Base-by-base conservation (phyloP, 2,113 vertebrate genomes). In the Azemiops feae region DNA sequence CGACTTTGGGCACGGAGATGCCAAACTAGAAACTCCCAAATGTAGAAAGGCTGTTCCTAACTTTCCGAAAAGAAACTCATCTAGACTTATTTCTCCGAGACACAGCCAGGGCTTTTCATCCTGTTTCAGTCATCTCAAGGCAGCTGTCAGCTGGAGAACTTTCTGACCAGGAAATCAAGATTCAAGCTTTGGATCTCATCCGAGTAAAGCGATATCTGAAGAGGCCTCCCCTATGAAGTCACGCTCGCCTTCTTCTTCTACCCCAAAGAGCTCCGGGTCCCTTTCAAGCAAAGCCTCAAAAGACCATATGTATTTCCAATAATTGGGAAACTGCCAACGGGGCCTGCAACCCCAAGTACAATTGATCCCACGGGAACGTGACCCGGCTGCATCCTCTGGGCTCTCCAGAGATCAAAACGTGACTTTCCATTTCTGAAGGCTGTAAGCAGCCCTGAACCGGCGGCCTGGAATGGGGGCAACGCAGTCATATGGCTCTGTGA, bases 301-400 rank as follows among this genome's bases (percentile, higher is more conserved):
- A 92, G 0, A 58, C 52, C n/a, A 55, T 5, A 60, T 91, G 12
- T 58, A 53, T 1, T 34, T 34, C 64, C 14, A 52, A 92, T 3
- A 91, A 39, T 55, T 95, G 88, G 92, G 18, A 22, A 87, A 23
- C 30, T n/a, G 91, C 94, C 22, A 54, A 30, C 94, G 88, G 93
- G 30, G 34, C 60, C 27, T 0, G 0, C 9, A 74, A 6, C 91
- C 85, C 43, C 5, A 4, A 81, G 52, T 11, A 88, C 45, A 43
- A 81, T 22, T 58, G 45, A 43, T 39, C 39, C 57, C 58, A 60
- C 58, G 52, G 60, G 60, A 64, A 16, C 10, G 47, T 20, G 85
- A 87, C 86, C 9, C 0, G 2, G 30, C 57, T 12, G 69, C 88
- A 89, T 81, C 34, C 47, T 87, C 57, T 47, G 34, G 1, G 30